phyloP scores from a whole-genome alignment of 2,797 vertebrate species.

The Danio tinwini region DNA sequence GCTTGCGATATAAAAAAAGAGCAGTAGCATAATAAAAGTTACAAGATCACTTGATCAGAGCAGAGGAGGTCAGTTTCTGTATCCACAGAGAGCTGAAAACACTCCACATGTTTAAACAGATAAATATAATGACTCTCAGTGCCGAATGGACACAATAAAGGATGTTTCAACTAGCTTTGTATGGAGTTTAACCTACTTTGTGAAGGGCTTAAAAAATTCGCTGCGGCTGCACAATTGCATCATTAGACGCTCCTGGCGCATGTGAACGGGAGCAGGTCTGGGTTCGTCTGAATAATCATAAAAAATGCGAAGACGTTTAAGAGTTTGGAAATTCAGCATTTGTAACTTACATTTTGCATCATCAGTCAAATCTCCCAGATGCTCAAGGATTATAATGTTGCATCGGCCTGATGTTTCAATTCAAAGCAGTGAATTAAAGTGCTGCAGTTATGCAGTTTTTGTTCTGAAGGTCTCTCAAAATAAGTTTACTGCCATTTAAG shows the following conservation, averaged over 20 bases:
- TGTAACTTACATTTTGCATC: no score
- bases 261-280: constrained; percentile 1
- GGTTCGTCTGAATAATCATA: constrained; percentile 19
- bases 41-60: constrained; percentile 52
- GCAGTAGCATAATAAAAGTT: constrained; percentile 38
- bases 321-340: no score
- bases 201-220: background rate
- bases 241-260: background rate
- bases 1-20: constrained; percentile 41
- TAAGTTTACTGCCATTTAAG: no score
- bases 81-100: constrained; percentile 18
- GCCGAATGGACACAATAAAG: constrained; percentile 13
- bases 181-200: constrained; percentile 7
- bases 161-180: constrained; percentile 1
- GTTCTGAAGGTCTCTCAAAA: no score
- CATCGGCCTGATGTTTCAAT: no score
- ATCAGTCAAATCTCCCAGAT: no score
- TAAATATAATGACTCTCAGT: constrained; percentile 39
- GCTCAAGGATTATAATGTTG: no score
- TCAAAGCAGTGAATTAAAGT: no score
- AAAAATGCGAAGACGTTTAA: background rate
- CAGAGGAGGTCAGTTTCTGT: constrained; percentile 34
- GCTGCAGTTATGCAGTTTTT: no score
- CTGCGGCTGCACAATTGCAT: constrained; percentile 21
- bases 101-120: constrained; percentile 35